These are phyloP conservation scores for Phrynocephalus versicolor DNA, from an alignment of 2,113 vertebrate species.

Conservation along the genomic window DNA sequence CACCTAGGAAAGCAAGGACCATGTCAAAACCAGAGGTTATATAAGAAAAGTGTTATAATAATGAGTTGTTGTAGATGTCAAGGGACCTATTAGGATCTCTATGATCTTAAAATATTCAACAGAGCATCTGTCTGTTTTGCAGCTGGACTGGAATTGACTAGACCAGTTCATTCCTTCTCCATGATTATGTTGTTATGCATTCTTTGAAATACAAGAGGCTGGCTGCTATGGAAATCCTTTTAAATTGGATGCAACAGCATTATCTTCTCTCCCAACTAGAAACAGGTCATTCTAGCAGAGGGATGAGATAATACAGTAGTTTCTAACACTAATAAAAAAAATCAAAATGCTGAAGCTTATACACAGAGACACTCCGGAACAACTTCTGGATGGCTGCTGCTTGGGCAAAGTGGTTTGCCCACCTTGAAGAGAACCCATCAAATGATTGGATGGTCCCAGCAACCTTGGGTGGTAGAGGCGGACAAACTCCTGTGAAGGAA, in stretches of 20 bases:
- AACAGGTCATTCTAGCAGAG: constrained; percentile 40
- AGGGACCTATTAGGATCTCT: neutral
- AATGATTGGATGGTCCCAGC: neutral
- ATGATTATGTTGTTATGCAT: neutral
- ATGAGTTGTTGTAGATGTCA: constrained; percentile 22
- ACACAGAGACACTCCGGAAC: too few species aligned
- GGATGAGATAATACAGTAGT: too few species aligned
- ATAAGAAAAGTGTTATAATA: constrained; percentile 14
- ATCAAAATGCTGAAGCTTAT: too few species aligned
- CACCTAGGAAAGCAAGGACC: constrained; percentile 18
- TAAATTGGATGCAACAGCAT: constrained; percentile 38
- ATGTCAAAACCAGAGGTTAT: neutral
- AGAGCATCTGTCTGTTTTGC: constrained; percentile 15
- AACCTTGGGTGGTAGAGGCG: neutral
- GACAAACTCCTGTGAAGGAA: neutral
- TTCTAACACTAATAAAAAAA: too few species aligned
- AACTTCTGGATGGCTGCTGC: neutral
- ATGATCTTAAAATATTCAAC: constrained; percentile 42
- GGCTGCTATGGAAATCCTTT: constrained; percentile 37
- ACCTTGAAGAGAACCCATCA: too few species aligned
- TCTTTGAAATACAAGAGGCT: constrained; percentile 15
- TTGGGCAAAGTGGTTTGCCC: too few species aligned
- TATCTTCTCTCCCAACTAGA: constrained; percentile 35
- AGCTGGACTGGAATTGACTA: constrained; percentile 5
- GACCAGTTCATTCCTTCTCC: constrained; percentile 15